Percentiles rank a stretch among this genome's conserved stretches.
phyloP scores from a whole-genome alignment of 2,113 vertebrate genomes.

The Chaetorhynchus papuensis region DNA sequence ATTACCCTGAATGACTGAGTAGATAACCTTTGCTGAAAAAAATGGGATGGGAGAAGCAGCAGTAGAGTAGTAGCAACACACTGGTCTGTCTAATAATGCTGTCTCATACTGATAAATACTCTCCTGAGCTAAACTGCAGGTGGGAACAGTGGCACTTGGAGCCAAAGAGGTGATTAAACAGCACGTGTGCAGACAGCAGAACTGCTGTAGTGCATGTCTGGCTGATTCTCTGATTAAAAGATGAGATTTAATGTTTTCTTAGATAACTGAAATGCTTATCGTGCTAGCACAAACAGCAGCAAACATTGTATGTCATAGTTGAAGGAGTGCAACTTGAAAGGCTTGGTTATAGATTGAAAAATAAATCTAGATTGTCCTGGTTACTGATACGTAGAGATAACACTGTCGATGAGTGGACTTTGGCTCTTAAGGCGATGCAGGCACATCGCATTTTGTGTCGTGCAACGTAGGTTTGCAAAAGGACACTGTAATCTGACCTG shows the following conservation, averaged over 20 bases:
- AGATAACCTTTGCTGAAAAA: not conserved
- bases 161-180: not conserved
- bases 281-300: not conserved
- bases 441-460: not conserved
- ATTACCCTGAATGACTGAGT: not conserved
- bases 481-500: not conserved
- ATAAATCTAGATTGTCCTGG: slow-evolving; percentile 36
- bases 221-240: slow-evolving; percentile 29
- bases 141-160: not conserved
- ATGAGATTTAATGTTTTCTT: slow-evolving; percentile 5
- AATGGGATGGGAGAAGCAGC: not conserved
- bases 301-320: not conserved
- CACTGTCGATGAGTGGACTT: not conserved
- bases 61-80: not conserved
- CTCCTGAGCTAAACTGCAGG: not conserved
- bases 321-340: slow-evolving; percentile 32
- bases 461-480: not conserved
- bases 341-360: slow-evolving; percentile 29
- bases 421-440: not conserved
- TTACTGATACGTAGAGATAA: slow-evolving; percentile 23
- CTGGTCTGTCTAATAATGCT: not conserved
- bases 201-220: not conserved
- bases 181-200: not conserved
- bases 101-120: not conserved
- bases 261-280: slow-evolving; percentile 23